Percentiles rank a stretch among this genome's conserved stretches.
phyloP scores from a whole-genome alignment of 2,888 invertebrate genomes.

The Aricia artaxerxes region DNA sequence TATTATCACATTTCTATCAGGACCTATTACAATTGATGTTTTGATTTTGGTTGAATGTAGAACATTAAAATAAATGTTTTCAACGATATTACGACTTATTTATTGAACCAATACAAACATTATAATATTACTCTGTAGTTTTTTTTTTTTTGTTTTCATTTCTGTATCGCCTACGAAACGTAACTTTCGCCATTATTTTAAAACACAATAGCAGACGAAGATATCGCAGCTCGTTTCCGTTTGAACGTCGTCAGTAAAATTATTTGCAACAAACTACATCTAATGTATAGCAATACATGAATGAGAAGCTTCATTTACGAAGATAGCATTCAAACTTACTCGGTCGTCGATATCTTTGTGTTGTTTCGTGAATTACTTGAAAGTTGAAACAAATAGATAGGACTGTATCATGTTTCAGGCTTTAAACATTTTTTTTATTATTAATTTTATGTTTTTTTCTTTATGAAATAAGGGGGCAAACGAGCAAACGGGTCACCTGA shows the following conservation, averaged over 20 bases:
- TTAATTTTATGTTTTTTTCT: too few relatives aligned
- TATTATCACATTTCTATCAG: not conserved
- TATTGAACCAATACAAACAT: not conserved
- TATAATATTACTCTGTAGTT: not conserved
- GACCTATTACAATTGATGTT: not conserved
- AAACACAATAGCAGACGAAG: not conserved
- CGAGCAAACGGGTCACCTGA: too few relatives aligned
- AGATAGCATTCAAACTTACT: conserved; percentile 68
- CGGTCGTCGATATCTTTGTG: conserved; percentile 69
- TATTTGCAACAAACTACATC: conserved; percentile 39
- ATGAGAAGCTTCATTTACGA: conserved; percentile 63
- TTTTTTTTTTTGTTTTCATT: not conserved
- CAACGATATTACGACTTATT: not conserved
- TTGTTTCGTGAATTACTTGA: conserved; percentile 44
- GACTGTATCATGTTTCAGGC: not conserved
- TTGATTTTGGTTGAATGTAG: not conserved
- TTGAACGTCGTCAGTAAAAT: conserved; percentile 32
- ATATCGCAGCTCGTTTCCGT: conserved; percentile 18
- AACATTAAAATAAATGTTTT: not conserved
- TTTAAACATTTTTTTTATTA: not conserved
- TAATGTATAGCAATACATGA: conserved; percentile 45
- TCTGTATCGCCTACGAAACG: not conserved
- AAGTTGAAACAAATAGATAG: conserved; percentile 36
- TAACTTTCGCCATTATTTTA: not conserved
- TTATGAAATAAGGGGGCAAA: too few relatives aligned